Percentiles rank a stretch among this genome's conserved stretches.
Conservation (phyloP, 2,113 vertebrate genomes). For the Bufo bufo region DNA sequence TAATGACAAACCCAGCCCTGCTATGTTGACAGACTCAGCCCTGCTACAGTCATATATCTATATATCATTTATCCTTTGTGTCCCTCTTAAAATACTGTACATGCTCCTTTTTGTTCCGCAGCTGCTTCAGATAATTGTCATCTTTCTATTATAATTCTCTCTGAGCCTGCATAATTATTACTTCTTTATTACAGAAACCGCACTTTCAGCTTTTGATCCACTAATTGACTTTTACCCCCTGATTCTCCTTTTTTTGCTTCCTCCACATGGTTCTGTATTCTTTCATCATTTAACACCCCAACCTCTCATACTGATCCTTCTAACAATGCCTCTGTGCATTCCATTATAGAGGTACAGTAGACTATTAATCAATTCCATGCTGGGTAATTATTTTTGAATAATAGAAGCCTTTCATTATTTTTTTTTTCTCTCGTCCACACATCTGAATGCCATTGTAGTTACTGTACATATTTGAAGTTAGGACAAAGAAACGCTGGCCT, state of each 20-base stretch:
- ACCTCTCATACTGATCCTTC: slow-evolving; percentile 68
- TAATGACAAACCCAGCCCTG: background rate
- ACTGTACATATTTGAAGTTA: slow-evolving; percentile 42
- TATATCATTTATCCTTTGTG: slow-evolving; percentile 23
- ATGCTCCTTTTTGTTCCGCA: slow-evolving; percentile 39
- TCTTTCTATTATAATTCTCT: slow-evolving; percentile 38
- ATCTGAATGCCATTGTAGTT: slow-evolving; percentile 41
- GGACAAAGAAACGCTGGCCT: slow-evolving; percentile 31
- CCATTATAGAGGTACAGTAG: slow-evolving; percentile 72
- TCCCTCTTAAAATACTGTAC: background rate
- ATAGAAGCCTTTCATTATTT: slow-evolving; percentile 53
- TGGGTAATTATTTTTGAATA: slow-evolving; percentile 69
- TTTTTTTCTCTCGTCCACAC: slow-evolving; percentile 41
- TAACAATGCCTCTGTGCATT: slow-evolving; percentile 70
- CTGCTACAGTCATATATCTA: background rate
- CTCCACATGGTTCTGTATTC: slow-evolving; percentile 60
- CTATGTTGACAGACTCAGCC: background rate
- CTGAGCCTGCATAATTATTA: slow-evolving; percentile 57
- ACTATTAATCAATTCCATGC: slow-evolving; percentile 78
- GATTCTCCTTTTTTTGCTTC: slow-evolving; percentile 47
- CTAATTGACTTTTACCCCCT: slow-evolving; percentile 63
- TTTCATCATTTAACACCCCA: slow-evolving; percentile 72
- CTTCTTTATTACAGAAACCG: slow-evolving; percentile 58
- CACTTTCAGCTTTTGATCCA: slow-evolving; percentile 62
- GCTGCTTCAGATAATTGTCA: slow-evolving; percentile 36